These are phyloP conservation scores for Mormyrus iriodes DNA, from an alignment of 2,113 vertebrate genomes.

Conservation along the genomic window DNA sequence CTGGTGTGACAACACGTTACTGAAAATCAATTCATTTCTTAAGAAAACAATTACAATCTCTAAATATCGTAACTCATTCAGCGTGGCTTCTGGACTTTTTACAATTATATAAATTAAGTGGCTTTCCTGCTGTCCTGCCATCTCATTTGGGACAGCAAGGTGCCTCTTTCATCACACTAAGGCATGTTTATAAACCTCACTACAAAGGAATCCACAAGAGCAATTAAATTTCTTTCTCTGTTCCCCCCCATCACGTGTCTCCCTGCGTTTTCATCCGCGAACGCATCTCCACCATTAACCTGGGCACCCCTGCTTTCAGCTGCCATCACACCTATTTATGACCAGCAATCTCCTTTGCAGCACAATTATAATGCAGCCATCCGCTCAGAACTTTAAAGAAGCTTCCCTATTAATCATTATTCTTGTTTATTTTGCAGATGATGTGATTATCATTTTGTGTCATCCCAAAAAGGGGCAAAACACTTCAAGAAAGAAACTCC, in stretches of 20 bases:
- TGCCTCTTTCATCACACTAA: neutral
- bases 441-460: conserved; percentile 2
- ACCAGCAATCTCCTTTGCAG: conserved; percentile 23
- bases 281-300: conserved; percentile 62
- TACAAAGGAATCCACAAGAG: conserved; percentile 16
- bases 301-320: conserved; percentile 37
- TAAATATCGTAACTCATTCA: neutral
- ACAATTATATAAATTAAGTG: neutral
- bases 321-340: conserved; percentile 17
- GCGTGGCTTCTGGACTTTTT: neutral
- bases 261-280: conserved; percentile 52
- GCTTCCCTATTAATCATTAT: neutral
- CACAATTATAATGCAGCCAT: neutral
- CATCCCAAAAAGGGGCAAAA: neutral
- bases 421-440: neutral
- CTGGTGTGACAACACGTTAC: neutral
- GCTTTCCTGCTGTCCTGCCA: neutral
- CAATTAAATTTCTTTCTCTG: conserved; percentile 45
- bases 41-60: neutral
- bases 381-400: neutral
- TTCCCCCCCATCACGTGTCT: conserved; percentile 54
- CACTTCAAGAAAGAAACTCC: neutral
- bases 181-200: neutral
- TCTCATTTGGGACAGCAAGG: neutral
- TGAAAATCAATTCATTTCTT: neutral